phyloP scores from a whole-genome alignment of 2,797 vertebrate species.

The Borostomias antarcticus region DNA sequence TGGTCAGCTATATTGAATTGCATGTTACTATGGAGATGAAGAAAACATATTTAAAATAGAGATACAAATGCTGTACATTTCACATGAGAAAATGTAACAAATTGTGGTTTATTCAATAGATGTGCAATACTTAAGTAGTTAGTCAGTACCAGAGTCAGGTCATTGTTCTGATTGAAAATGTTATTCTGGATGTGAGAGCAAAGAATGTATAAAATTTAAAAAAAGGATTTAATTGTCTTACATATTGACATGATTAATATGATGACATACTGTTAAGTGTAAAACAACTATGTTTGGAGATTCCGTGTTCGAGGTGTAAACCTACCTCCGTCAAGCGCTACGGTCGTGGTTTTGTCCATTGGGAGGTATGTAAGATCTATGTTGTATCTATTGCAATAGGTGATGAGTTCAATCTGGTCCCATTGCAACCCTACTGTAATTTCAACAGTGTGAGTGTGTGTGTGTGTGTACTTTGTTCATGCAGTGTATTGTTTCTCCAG shows the following conservation, averaged over 20 bases:
- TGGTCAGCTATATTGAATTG: slow-evolving; percentile 78
- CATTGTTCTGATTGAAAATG: slow-evolving; percentile 6
- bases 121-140: slow-evolving; percentile 80
- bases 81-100: slow-evolving; percentile 62
- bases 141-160: slow-evolving; percentile 61
- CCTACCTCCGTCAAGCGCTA: slow-evolving; percentile 30
- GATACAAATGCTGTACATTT: slow-evolving; percentile 78
- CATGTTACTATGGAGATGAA: slow-evolving; percentile 73
- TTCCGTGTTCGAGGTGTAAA: slow-evolving; percentile 45
- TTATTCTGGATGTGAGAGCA: slow-evolving; percentile 49
- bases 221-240: slow-evolving; percentile 37
- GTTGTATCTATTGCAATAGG: slow-evolving; percentile 41
- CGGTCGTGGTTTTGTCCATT: slow-evolving; percentile 20
- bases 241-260: slow-evolving; percentile 45
- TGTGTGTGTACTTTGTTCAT: slow-evolving; percentile 31
- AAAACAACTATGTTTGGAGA: slow-evolving; percentile 59
- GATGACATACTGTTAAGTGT: slow-evolving; percentile 39
- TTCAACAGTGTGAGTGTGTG: slow-evolving; percentile 33
- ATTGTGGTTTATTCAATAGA: slow-evolving; percentile 75
- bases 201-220: slow-evolving; percentile 65
- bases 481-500: slow-evolving; percentile 53
- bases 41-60: slow-evolving; percentile 71
- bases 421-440: slow-evolving; percentile 27
- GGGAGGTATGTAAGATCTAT: slow-evolving; percentile 40
- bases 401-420: slow-evolving; percentile 32